Base-by-base conservation (phyloP, 2,113 vertebrate genomes). In the Aphyosemion australe region DNA sequence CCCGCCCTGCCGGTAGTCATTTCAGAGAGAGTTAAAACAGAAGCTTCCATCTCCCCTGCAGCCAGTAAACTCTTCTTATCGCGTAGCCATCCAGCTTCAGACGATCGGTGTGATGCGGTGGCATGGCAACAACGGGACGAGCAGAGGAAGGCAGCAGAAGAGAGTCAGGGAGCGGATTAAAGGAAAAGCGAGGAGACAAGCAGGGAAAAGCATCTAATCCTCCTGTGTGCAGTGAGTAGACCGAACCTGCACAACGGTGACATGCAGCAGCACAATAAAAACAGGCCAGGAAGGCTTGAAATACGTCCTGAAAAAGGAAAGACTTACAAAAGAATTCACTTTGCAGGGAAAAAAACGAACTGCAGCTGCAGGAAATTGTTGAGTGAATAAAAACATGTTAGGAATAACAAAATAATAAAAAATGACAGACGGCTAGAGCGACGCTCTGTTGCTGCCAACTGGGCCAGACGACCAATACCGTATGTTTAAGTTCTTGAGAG, bases 91-190 rank as follows among this genome's bases (percentile, higher is more conserved):
- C 86, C 51, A 77, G 72, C 80, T 57, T 80, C 69, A 70, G 63
- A 54, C 19, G 13, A 75, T 86, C 76, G 62, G 74, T 72, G 65
- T 55, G 64, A 80, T 86, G 83, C 74, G 79, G 83, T 83, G 68
- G 86, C 84, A 85, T 84, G 77, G 84, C 88, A 87, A 87, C 86
- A 84, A 77, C 52, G 9, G 66, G 70, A 67, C 63, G 41, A 41
- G 69, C 65, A 70, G 54, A 70, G 57, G 56, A 55, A 62, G 53
- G 67, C 46, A 66, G 55, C 42, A 37, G 55, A 57, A 69, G 77
- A 68, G 68, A 82, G 72, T 68, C 39, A 0, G 56, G 72, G 59
- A 77, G 81, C 74, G 73, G 83, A 87, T 86, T 84, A 87, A 61
- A 83, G 75, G 3, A 63, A 72, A 75, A 82, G 80, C 69, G 52